These are phyloP conservation scores for Glyphotaelius pellucidus DNA, from an alignment of 2,888 invertebrate species.

Conservation along the genomic window DNA sequence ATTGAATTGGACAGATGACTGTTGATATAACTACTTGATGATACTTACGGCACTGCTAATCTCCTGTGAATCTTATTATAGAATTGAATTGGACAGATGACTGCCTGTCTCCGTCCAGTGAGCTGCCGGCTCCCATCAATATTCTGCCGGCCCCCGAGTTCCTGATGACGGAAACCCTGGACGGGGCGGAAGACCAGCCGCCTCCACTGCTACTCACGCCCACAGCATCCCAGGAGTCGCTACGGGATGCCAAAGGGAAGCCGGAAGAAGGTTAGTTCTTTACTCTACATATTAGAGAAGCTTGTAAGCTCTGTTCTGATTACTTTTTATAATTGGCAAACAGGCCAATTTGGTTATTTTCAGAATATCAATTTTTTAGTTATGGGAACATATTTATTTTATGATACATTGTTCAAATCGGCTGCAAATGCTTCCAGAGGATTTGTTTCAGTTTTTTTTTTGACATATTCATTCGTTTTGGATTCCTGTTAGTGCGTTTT, in stretches of 20 bases:
- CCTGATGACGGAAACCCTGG: constrained; percentile 63
- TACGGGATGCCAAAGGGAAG: constrained; percentile 42
- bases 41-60: neutral
- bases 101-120: constrained; percentile 59
- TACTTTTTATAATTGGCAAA: neutral
- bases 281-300: neutral
- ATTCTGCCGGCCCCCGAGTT: constrained; percentile 59
- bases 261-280: constrained; percentile 46
- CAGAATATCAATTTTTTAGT: no score
- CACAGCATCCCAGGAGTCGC: constrained; percentile 58
- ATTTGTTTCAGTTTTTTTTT: no score
- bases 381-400: no score
- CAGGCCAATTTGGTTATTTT: neutral
- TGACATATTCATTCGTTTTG: no score
- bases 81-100: constrained; percentile 54
- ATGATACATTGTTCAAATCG: no score
- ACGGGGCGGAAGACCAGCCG: constrained; percentile 34
- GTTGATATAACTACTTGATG: neutral
- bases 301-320: no score
- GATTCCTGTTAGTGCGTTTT: no score
- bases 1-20: constrained; percentile 52
- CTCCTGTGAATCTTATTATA: neutral
- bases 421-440: no score
- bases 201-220: constrained; percentile 43
- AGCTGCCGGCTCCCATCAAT: constrained; percentile 47